Base-by-base conservation (phyloP, 1,140 invertebrate genomes). In the Arion vulgaris region DNA sequence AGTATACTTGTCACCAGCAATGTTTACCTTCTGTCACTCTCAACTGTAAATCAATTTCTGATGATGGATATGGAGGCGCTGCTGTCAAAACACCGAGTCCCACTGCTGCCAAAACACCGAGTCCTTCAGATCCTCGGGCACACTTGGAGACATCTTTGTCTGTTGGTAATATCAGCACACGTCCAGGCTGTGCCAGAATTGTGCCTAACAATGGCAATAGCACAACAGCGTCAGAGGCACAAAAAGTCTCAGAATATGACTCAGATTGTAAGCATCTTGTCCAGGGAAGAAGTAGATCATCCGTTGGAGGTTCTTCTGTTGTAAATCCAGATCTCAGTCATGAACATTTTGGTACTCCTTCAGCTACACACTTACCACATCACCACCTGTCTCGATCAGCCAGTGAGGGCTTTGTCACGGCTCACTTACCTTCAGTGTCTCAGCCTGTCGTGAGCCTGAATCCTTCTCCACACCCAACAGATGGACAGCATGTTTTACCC, bases 1-100 rank as follows among this genome's bases (percentile, higher is more conserved):
- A 93, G 79, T 94, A 93, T 87, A 93, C 93, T 11, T 94, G 93
- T 87, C 94, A 94, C 85, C 89, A 92, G 74, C 89, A 91, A 74
- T 94, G 94, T 85, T 89, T 90, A 13, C 89, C 91, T 15, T 86
- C 93, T 17, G 93, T 94, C 28, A 92, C 92, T n/a, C 88, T 94
- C 23, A 93, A 94, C 86, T 94, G 94, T 83, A 89, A 86, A 71
- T 82, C 86, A 32, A 79, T 89, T 28, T 87, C 88, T 72, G 85
- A 86, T 41, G 86, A 85, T 38, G 62, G 76, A 0, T 77, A 34
- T 32, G 76, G 34, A 5, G 80, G 53, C 41, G 36, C 38, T 38
- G 32, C 23, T 41, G 11, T 7, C n/a, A 39, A 38, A 57, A 72
- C 80, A 49, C 45, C 80, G 69, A 51, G 84, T n/a, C 82, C 85